A percentile compares a stretch with the other conserved stretches of the same genome.
Conservation (phyloP, 2,113 vertebrate species). For the Rallus limicola region DNA sequence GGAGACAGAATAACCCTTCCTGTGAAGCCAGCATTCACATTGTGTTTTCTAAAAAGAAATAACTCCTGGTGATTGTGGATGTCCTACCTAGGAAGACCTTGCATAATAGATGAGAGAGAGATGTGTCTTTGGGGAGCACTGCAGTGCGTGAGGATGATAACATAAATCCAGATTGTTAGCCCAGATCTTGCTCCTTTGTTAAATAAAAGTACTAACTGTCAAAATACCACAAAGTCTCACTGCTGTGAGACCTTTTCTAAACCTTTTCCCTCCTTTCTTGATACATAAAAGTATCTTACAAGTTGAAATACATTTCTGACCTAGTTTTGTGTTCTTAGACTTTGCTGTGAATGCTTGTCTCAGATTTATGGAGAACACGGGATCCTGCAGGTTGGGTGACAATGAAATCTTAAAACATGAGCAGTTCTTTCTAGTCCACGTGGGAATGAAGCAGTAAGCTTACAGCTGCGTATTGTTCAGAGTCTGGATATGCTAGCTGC, state of each 20-base stretch:
- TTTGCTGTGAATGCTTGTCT: background rate
- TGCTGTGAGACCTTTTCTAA: background rate
- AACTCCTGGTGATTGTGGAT: background rate
- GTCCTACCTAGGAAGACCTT: background rate
- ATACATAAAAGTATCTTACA: background rate
- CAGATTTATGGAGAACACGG: background rate
- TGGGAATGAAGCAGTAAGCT: background rate
- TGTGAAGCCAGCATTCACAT: background rate
- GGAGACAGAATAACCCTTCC: background rate
- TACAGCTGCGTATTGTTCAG: background rate
- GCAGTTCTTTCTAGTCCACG: fast-evolving
- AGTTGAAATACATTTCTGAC: background rate
- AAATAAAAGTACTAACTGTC: background rate
- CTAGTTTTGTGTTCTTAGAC: background rate
- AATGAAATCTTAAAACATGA: background rate
- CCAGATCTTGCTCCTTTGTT: no score
- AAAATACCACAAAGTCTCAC: background rate
- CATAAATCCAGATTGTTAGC: background rate
- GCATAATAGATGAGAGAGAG: background rate
- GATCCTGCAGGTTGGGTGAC: background rate
- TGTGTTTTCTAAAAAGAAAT: background rate
- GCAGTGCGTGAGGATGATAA: fast-evolving
- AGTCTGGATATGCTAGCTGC: background rate
- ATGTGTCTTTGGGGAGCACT: background rate
- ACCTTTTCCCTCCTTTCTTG: background rate